Base-by-base conservation (phyloP, 2,113 vertebrate species). In the Tachycineta bicolor region DNA sequence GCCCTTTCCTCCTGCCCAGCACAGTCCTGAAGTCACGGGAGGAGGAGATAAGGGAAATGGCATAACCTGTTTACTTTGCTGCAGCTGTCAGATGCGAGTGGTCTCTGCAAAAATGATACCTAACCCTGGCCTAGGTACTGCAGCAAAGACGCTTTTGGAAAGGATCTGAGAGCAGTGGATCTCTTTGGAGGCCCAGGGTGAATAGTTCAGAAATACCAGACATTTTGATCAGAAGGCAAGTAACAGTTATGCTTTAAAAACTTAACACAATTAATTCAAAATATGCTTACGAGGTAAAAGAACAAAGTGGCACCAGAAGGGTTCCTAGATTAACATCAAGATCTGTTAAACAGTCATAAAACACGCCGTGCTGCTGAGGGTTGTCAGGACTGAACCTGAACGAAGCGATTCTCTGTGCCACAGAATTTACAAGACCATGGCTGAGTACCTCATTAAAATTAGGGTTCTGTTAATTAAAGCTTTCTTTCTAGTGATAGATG, bases 381-480 rank as follows among this genome's bases (percentile, higher is more conserved):
- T 68, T 89, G 92, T 69, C 89, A 68, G 31, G 77, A 85, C 29
- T 75, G 80, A 87, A 94, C 73, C 91, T 90, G 92, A 97, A 96
- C 93, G 92, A 95, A 96, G 59, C 43, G 79, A 96, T 85, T 92
- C 88, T 83, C 76, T 62, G 68, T 80, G 62, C 64, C 1, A 7
- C 58, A 69, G 58, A 90, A 93, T 79, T 83, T 92, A 94, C 91
- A 94, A 92, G 93, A 87, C 67, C 69, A 49, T 44, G 77, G 80
- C 83, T 94, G 82, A 68, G 78, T 80, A 87, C 41, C 74, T 90
- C 87, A 93, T 92, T 95, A 93, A 90, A 96, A 92, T 81, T 64
- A 95, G 82, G 90, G 44, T 83, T 93, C 68, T 15, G 11, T 92
- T 97, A 95, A 96, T 95, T 93, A 91, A 94, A 90, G 34, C 26